A percentile compares a stretch with the other conserved stretches of the same genome.
These are phyloP conservation scores for Alauda arvensis DNA, from an alignment of 2,797 vertebrate species.

Conservation along the genomic window DNA sequence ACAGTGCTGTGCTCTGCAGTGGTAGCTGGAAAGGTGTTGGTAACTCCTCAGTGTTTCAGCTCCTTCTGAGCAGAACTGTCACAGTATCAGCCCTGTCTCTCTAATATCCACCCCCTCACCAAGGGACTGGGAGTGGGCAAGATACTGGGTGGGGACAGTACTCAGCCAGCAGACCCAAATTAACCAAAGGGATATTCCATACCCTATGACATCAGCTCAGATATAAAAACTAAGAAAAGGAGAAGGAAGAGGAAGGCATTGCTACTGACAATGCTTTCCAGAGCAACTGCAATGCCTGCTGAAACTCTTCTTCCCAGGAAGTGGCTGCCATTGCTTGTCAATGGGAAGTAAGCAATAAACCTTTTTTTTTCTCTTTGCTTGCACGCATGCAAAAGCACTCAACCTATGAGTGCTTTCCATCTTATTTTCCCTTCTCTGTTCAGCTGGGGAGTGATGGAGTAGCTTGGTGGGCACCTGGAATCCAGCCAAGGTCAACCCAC, in stretches of 20 bases:
- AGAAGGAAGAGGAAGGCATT: not conserved
- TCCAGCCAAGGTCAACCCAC: not conserved
- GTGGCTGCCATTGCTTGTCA: not conserved
- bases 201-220: not conserved
- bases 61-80: not conserved
- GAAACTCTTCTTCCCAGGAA: not conserved
- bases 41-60: not conserved
- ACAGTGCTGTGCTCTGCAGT: not conserved
- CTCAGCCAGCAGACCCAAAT: not conserved
- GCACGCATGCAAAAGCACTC: fast-evolving
- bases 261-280: not conserved
- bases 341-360: not conserved
- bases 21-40: not conserved
- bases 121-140: not conserved
- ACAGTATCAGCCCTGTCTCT: not conserved
- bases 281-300: not conserved
- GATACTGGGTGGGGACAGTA: too few species aligned
- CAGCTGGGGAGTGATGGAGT: not conserved
- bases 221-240: not conserved
- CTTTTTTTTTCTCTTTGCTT: not conserved
- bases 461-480: not conserved
- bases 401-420: not conserved
- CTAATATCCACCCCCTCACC: not conserved
- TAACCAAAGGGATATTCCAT: not conserved
- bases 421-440: not conserved